A percentile compares a stretch with the other conserved stretches of the same genome.
Conservation (phyloP, 2,888 invertebrate species). For the Metopia argyrocephala region DNA sequence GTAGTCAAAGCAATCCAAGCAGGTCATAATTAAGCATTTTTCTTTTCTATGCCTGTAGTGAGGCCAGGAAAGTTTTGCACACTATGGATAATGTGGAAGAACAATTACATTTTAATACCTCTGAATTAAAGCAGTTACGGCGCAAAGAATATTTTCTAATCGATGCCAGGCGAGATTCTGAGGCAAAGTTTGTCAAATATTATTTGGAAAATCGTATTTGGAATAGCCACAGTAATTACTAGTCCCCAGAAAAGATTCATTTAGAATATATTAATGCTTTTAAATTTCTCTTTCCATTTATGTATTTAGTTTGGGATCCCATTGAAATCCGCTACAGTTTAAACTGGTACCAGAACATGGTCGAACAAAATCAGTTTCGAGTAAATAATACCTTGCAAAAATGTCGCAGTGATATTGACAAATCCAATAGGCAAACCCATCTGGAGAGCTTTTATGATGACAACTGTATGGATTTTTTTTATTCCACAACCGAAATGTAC, state of each 20-base stretch:
- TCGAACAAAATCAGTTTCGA: conserved; percentile 38
- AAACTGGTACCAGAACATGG: conserved; percentile 29
- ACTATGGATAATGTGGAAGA: conserved; percentile 24
- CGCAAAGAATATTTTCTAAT: conserved; percentile 4
- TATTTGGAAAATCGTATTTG: conserved; percentile 38
- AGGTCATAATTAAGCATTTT: not conserved
- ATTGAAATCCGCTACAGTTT: conserved; percentile 64
- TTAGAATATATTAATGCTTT: too few relatives aligned
- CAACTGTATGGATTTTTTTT: conserved; percentile 42
- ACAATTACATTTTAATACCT: not conserved
- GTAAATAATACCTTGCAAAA: not conserved
- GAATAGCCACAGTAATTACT: conserved; percentile 39
- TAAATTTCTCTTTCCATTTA: not conserved
- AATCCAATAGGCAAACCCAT: not conserved
- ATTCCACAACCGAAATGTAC: conserved; percentile 39
- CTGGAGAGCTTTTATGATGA: conserved; percentile 13
- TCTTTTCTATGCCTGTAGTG: conserved; percentile 1
- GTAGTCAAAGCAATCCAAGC: not conserved
- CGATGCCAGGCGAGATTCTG: conserved; percentile 13
- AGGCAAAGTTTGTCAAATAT: conserved; percentile 10
- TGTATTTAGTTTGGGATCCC: conserved; percentile 55
- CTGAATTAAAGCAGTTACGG: conserved; percentile 6
- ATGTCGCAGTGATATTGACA: conserved; percentile 15
- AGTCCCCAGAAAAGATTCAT: too few relatives aligned
- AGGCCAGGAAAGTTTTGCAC: conserved; percentile 28